Evolutionary conservation across 2,797 vertebrate genomes (phyloP).

Genomic region (Prionace glauca): DNA sequence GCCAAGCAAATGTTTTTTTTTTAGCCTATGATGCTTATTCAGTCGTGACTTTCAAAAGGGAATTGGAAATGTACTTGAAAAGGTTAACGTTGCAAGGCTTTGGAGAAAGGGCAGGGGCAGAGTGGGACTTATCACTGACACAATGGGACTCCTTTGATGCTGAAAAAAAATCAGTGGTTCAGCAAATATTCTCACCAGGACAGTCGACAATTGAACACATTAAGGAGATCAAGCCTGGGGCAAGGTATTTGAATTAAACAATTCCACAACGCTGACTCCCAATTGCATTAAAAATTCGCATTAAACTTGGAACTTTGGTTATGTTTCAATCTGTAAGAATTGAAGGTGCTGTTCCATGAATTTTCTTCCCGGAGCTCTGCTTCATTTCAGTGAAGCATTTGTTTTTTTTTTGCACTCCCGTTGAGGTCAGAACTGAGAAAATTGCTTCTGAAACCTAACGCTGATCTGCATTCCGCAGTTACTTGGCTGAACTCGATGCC

Average conservation of each 20-base stretch:
- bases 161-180: too few relatives aligned
- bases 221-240: not conserved
- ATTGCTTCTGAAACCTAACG: not conserved
- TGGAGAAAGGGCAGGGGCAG: too few relatives aligned
- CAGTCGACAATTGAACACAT: not conserved
- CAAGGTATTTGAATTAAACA: not conserved
- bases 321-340: not conserved
- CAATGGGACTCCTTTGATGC: too few relatives aligned
- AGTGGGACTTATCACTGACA: too few relatives aligned
- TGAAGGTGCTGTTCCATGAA: not conserved
- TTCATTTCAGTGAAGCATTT: not conserved
- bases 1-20: too few relatives aligned
- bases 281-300: not conserved
- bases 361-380: not conserved
- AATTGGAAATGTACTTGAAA: too few relatives aligned
- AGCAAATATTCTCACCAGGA: too few relatives aligned
- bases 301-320: not conserved
- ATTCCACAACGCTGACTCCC: not conserved
- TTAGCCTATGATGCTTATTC: too few relatives aligned
- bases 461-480: not conserved
- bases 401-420: not conserved
- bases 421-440: not conserved
- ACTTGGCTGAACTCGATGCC: not conserved
- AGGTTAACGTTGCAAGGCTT: too few relatives aligned
- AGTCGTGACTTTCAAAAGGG: too few relatives aligned